Evolutionary conservation across 2,888 invertebrate species (phyloP).

Genomic region (Leucoptera coffeella): DNA sequence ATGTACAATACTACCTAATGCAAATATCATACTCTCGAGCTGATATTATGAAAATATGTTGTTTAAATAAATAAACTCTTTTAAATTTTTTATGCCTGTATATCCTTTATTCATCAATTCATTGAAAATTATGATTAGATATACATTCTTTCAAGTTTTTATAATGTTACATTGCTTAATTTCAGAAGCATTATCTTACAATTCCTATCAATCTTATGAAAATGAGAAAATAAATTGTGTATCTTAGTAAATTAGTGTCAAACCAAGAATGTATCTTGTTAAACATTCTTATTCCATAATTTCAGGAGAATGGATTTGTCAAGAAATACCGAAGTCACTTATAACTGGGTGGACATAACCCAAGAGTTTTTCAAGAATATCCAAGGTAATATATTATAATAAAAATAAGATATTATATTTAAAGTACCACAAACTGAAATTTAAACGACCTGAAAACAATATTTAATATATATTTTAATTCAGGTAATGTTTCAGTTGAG

Average conservation of each 20-base stretch:
- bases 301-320: slow-evolving; percentile 35
- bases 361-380: slow-evolving; percentile 38
- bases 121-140: not conserved
- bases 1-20: too few relatives aligned
- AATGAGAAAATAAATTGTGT: not conserved
- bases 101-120: too few relatives aligned
- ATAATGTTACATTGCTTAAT: not conserved
- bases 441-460: not conserved
- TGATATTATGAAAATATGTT: too few relatives aligned
- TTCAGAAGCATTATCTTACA: not conserved
- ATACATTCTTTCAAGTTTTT: not conserved
- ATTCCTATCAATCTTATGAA: not conserved
- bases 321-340: slow-evolving; percentile 36
- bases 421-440: not conserved
- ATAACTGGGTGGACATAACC: slow-evolving; percentile 67
- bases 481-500: not conserved
- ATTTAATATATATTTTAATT: not conserved
- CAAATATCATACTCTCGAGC: too few relatives aligned
- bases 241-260: slow-evolving; percentile 2
- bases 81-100: too few relatives aligned
- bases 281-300: not conserved
- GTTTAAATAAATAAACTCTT: too few relatives aligned
- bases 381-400: slow-evolving; percentile 20
- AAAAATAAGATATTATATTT: too few relatives aligned
- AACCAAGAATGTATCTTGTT: not conserved